Percentiles rank a stretch among this genome's conserved stretches.
phyloP scores from a whole-genome alignment of 2,797 vertebrate genomes.

The Fringilla coelebs region DNA sequence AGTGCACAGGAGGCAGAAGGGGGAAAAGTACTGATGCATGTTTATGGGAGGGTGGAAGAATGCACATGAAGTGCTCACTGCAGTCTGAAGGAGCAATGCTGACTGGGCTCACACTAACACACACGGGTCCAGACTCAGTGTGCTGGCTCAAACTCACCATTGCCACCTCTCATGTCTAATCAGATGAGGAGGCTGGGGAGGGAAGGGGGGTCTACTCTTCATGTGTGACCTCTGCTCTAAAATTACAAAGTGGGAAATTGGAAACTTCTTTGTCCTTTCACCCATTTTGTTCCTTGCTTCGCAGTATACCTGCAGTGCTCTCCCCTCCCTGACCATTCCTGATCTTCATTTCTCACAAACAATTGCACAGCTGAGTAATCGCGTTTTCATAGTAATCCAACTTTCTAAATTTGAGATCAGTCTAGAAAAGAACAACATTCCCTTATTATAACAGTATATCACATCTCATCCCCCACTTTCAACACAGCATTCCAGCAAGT shows the following conservation, averaged over 20 bases:
- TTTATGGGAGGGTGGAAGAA: neutral
- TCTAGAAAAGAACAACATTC: constrained; percentile 57
- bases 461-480: constrained; percentile 61
- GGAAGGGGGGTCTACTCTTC: neutral
- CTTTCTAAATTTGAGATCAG: constrained; percentile 49
- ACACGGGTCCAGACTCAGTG: neutral
- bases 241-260: neutral
- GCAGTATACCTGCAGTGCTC: neutral
- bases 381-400: neutral
- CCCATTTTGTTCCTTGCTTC: neutral
- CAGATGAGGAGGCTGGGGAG: neutral
- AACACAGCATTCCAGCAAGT: constrained; percentile 39
- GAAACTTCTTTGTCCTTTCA: neutral
- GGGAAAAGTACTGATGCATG: neutral
- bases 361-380: constrained; percentile 9
- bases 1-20: neutral
- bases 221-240: neutral
- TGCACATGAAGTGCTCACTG: neutral
- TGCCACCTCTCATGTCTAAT: neutral
- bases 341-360: neutral
- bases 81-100: accelerated
- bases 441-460: constrained; percentile 51
- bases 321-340: neutral
- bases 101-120: neutral
- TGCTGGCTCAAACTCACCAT: neutral